Conservation (phyloP, 2,888 invertebrate genomes). For the Theretra japonica region DNA sequence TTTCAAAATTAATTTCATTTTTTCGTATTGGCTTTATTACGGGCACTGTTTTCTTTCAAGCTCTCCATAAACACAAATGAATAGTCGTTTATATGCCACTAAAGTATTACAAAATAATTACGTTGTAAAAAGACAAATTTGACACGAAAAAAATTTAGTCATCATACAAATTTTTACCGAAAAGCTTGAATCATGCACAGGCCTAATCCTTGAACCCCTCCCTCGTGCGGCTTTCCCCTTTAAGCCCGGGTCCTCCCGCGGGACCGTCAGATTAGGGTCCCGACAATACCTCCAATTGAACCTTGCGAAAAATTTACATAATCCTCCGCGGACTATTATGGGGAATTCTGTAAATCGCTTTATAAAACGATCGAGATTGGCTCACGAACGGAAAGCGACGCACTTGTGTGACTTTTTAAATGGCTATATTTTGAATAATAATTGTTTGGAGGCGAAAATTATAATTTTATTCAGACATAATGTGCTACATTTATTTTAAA, state of each 20-base stretch:
- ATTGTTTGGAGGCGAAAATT: not conserved
- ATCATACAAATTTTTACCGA: constrained; percentile 21
- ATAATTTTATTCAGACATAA: not conserved
- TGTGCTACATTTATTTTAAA: no score
- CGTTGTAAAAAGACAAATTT: not conserved
- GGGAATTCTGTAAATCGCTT: constrained; percentile 33
- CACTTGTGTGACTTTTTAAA: constrained; percentile 26
- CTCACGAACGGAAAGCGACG: constrained; percentile 29
- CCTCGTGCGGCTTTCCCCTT: constrained; percentile 41
- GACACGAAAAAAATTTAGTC: not conserved
- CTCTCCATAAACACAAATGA: no score
- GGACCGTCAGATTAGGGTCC: constrained; percentile 57
- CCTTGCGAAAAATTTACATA: constrained; percentile 65
- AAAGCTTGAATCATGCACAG: constrained; percentile 15
- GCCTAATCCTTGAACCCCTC: constrained; percentile 34
- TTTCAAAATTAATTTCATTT: no score
- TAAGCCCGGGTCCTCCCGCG: constrained; percentile 43
- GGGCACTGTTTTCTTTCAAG: no score
- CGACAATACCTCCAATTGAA: constrained; percentile 61
- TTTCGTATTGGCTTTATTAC: no score
- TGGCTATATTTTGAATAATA: not conserved
- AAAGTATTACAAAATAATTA: no score
- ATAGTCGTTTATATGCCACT: no score
- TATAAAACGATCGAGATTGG: constrained; percentile 32
- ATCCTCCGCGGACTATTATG: constrained; percentile 41